Evolutionary conservation across 30 jellyfish, hydroid and myxozoan genomes (phyloP), one percentile per base, ranked within the genome.

Genomic region (Cassiopea andromeda): DNA sequence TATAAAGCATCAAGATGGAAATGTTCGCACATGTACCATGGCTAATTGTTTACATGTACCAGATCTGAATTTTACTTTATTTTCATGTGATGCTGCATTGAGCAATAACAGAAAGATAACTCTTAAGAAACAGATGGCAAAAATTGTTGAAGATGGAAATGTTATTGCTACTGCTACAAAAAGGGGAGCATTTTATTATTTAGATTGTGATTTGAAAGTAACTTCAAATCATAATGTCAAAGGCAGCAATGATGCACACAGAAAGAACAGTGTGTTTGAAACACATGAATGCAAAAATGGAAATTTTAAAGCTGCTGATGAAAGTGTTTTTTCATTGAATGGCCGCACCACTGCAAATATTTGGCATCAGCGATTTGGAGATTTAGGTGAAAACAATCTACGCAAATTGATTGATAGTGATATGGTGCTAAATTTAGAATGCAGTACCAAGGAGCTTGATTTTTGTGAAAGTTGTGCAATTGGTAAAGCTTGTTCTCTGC

Each of bases 391-490:
- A 50, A 50, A 50, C 64, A 50, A 50, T 5, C 9, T 50, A 50
- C 64, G 64, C 64, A 50, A 50, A 50, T 50, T 50, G 64, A 50
- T 50, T 50, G 64, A 50, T 50, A 50, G 64, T 50, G 9, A 50
- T 9, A 50, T 50, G 5, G 64, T 50, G 9, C 64, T 5, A 50
- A 9, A 9, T 50, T 50, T 50, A 9, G 64, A 50, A 2, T 50
- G 5, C 9, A 50, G 64, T 50, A 50, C 8, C 64, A 50, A 50
- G 64, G 5, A 50, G 64, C 64, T 5, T 50, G 5, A 50, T 9
- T 50, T 50, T 46, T 85, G 87, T 85, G 72, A 46, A 1, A 54
- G 80, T 46, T 71, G 88, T 61, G 73, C 19, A 3, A 61, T 61
- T 1, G 73, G 73, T n/a, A n/a, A n/a, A n/a, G n/a, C n/a, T n/a